Evolutionary conservation across 2,888 invertebrate species (phyloP), one percentile per base, ranked within the genome.

Genomic region (Lasiommata megera): DNA sequence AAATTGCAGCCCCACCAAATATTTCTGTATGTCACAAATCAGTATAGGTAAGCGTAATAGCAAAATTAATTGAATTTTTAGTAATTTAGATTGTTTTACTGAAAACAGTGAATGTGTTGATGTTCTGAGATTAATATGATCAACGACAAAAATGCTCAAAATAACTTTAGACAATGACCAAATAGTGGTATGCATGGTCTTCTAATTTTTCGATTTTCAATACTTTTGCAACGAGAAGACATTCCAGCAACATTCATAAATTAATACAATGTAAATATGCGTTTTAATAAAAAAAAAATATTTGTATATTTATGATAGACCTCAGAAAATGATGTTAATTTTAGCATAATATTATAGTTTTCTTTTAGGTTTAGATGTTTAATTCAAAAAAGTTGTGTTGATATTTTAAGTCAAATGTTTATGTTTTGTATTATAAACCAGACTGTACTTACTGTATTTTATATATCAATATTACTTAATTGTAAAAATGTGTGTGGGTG

Each of bases 41-140:
- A 58, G 28, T 54, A 23, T 54, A 52, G 41, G 43, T 28, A 52
- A 46, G 43, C 28, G 18, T 51, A 40, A 52, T 47, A 53, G 43
- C 23, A 17, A 52, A 41, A 31, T 40, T 31, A 16, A 29, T 40
- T 31, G 34, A 31, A 31, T 41, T 9, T 43, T 52, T 40, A 52
- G 41, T 41, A 31, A 41, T 41, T 52, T 34, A 46, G 28, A 46
- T 51, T 53, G 12, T 53, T 36, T 41, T n/a, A 37, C 23, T 14
- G 29, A 16, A 85, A 90, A 90, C 90, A 89, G 90, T 90, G 90
- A 87, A 73, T 90, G 89, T 90, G 90, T 89, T 90, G 90, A 90
- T 88, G 77, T 83, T 81, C 80, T 74, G 72, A 80, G 72, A 77
- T 80, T 77, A 31, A 31, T 31, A 71, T 73, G 63, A 74, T 77